Percentiles rank a stretch among this genome's conserved stretches.
These are phyloP conservation scores for Gastracanthus pulcherrimus DNA, from an alignment of 2,888 invertebrate species.

Conservation along the genomic window DNA sequence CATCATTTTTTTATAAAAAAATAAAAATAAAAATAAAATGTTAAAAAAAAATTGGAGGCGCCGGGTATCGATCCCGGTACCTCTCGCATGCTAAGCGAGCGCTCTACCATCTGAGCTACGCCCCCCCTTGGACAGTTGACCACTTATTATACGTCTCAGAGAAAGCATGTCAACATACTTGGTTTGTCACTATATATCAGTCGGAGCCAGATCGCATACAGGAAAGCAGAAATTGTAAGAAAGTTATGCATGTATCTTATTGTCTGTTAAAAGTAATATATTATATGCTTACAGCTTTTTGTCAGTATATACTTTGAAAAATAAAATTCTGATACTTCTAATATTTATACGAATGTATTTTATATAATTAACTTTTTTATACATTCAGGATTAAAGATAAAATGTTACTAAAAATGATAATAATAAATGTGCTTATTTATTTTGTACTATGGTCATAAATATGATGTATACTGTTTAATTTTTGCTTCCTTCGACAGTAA, in stretches of 20 bases:
- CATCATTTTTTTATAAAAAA: neutral
- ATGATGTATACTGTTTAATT: too few species aligned
- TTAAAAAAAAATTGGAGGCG: slow-evolving; percentile 66
- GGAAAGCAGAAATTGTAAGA: neutral
- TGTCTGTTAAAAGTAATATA: neutral
- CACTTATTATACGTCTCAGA: too few species aligned
- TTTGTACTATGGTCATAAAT: too few species aligned
- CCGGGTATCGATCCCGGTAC: slow-evolving; percentile 75
- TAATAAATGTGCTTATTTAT: too few species aligned
- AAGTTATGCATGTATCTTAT: neutral
- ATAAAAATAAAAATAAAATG: neutral
- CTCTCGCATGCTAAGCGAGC: slow-evolving; percentile 77
- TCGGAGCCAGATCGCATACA: too few species aligned
- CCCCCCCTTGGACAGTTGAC: slow-evolving; percentile 62
- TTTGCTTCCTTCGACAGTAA: too few species aligned
- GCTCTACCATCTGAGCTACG: slow-evolving; percentile 76
- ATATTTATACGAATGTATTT: too few species aligned
- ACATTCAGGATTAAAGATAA: too few species aligned
- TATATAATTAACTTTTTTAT: too few species aligned
- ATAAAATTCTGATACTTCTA: too few species aligned
- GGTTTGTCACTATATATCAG: neutral
- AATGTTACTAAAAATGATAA: too few species aligned
- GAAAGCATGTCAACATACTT: neutral
- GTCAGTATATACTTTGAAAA: too few species aligned
- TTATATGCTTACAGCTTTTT: neutral